These are phyloP conservation scores for Ceratothoa steindachneri DNA, from an alignment of 2,888 invertebrate species.

Conservation along the genomic window DNA sequence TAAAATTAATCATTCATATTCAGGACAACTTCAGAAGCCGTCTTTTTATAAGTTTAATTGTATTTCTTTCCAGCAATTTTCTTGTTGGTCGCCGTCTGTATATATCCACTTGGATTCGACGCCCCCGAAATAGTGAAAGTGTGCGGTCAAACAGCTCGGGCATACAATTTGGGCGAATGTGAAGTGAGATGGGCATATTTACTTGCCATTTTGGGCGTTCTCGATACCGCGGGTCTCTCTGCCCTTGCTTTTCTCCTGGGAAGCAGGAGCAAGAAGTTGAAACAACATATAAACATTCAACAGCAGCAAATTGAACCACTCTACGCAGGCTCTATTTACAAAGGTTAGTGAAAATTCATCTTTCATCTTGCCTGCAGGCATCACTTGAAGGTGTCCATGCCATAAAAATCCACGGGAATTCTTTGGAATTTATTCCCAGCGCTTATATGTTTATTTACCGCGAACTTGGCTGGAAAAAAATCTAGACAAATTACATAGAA, in stretches of 20 bases:
- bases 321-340: constrained; percentile 59
- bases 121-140: constrained; percentile 74
- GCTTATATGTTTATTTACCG: too few species aligned
- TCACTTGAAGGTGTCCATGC: too few species aligned
- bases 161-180: constrained; percentile 70
- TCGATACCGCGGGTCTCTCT: constrained; percentile 77
- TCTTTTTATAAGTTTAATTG: constrained; percentile 7
- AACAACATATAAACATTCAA: background rate
- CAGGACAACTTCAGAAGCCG: too few species aligned
- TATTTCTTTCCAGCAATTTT: constrained; percentile 66
- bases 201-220: constrained; percentile 78
- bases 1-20: too few species aligned
- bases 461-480: too few species aligned
- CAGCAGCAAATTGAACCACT: constrained; percentile 56
- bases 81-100: constrained; percentile 79
- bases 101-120: constrained; percentile 89
- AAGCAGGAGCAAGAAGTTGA: constrained; percentile 74
- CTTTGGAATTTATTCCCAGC: too few species aligned
- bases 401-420: too few species aligned
- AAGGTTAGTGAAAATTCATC: constrained; percentile 57
- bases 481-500: too few species aligned
- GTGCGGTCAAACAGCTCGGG: constrained; percentile 76
- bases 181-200: constrained; percentile 90
- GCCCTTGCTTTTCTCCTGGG: constrained; percentile 90
- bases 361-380: too few species aligned